Percentiles rank a stretch among this genome's conserved stretches.
Evolutionary conservation across 2,888 invertebrate genomes (phyloP).

Genomic region (Dioctria linearis): DNA sequence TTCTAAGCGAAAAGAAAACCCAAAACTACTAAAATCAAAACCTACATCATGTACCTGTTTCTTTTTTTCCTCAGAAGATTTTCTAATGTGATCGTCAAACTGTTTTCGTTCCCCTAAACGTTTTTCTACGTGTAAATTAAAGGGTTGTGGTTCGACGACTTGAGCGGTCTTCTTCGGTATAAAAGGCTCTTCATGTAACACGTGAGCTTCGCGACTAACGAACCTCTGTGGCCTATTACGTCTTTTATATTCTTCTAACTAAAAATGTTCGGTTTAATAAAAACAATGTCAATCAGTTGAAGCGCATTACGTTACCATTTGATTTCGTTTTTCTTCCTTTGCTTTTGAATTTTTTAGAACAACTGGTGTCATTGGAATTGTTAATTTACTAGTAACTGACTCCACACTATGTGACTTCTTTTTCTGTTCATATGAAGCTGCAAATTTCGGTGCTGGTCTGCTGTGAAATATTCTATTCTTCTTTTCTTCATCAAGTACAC

Average conservation of each 20-base stretch:
- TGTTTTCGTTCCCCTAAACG: slow-evolving; percentile 66
- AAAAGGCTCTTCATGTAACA: slow-evolving; percentile 63
- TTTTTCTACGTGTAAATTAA: slow-evolving; percentile 65
- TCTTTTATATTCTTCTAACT: slow-evolving; percentile 63
- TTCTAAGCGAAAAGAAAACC: not conserved
- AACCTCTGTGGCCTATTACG: slow-evolving; percentile 61
- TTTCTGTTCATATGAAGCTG: slow-evolving; percentile 59
- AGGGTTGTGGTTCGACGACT: slow-evolving; percentile 63
- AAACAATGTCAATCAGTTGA: not conserved
- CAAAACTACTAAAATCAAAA: not conserved
- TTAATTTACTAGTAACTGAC: slow-evolving; percentile 50
- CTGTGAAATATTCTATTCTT: slow-evolving; percentile 68
- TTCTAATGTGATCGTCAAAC: slow-evolving; percentile 64
- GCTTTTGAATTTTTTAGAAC: slow-evolving; percentile 65
- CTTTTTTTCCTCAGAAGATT: slow-evolving; percentile 63
- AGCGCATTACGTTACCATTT: slow-evolving; percentile 60
- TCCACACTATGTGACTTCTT: slow-evolving; percentile 55
- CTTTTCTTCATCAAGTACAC: slow-evolving; percentile 64
- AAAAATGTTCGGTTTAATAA: slow-evolving; percentile 26
- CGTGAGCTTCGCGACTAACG: slow-evolving; percentile 59
- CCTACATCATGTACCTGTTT: slow-evolving; percentile 64
- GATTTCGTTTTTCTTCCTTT: slow-evolving; percentile 60
- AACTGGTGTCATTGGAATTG: slow-evolving; percentile 65
- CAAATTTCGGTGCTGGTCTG: slow-evolving; percentile 67
- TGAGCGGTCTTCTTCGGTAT: slow-evolving; percentile 61